Evolutionary conservation across 1,140 invertebrate species (phyloP).

Genomic region (Hylaeus volcanicus): DNA sequence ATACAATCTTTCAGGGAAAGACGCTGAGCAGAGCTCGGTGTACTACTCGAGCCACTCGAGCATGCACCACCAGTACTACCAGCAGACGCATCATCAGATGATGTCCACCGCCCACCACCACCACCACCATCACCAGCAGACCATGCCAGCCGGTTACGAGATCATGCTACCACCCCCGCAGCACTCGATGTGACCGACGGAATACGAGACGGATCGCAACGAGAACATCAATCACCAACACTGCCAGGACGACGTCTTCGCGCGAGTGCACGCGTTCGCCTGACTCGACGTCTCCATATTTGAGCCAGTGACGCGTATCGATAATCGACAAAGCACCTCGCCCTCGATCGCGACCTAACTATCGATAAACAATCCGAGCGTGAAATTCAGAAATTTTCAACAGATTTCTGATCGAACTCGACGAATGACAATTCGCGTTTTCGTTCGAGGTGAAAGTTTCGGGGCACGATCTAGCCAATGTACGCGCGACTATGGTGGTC

Average conservation of each 20-base stretch:
- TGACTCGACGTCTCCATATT: slow-evolving; percentile 44
- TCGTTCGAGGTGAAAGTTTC: background rate
- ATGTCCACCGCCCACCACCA: slow-evolving; percentile 72
- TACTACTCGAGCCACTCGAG: slow-evolving; percentile 77
- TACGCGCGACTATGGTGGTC: background rate
- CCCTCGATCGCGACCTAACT: background rate
- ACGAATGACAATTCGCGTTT: too few relatives aligned
- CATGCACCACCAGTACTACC: slow-evolving; percentile 79
- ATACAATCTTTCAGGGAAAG: slow-evolving; percentile 68
- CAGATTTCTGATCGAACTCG: too few relatives aligned
- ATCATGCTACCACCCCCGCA: slow-evolving; percentile 77
- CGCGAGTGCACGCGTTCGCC: slow-evolving; percentile 66
- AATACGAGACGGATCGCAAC: slow-evolving; percentile 61
- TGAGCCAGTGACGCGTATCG: background rate
- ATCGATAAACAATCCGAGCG: background rate
- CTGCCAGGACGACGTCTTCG: slow-evolving; percentile 60
- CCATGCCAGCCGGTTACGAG: slow-evolving; percentile 76
- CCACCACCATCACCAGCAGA: slow-evolving; percentile 77
- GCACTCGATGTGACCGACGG: slow-evolving; percentile 77
- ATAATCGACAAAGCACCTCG: too few relatives aligned
- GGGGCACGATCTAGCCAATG: too few relatives aligned
- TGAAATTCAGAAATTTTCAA: too few relatives aligned
- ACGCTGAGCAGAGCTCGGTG: slow-evolving; percentile 74
- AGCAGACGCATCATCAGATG: slow-evolving; percentile 77
- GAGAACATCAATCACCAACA: slow-evolving; percentile 53